Percentiles rank a stretch among this genome's conserved stretches.
These are phyloP conservation scores for Channallabes apus DNA, from an alignment of 2,797 vertebrate species.

Conservation along the genomic window DNA sequence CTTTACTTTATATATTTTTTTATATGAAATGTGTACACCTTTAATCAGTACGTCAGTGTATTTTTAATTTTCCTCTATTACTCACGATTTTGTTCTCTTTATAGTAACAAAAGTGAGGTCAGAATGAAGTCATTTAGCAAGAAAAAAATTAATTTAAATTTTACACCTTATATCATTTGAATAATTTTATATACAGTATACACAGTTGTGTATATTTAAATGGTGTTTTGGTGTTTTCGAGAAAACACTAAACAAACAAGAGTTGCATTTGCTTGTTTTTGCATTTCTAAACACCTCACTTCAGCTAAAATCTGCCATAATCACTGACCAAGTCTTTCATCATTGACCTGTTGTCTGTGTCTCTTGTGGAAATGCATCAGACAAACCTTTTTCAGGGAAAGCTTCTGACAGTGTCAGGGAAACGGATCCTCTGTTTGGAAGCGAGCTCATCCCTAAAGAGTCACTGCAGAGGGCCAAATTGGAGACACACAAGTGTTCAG, in stretches of 20 bases:
- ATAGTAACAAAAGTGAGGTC: too few relatives aligned
- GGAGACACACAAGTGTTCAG: conserved; percentile 60
- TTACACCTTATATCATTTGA: too few relatives aligned
- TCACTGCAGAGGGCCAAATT: conserved; percentile 15
- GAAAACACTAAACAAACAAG: background rate
- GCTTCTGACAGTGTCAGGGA: conserved; percentile 14
- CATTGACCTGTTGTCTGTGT: background rate
- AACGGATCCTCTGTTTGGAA: background rate
- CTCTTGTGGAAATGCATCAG: background rate
- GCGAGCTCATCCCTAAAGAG: background rate
- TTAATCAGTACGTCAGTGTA: too few relatives aligned
- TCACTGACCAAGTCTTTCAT: background rate
- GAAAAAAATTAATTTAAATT: too few relatives aligned
- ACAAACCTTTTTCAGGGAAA: background rate
- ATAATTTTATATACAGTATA: too few relatives aligned
- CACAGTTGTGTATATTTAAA: background rate
- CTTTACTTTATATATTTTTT: too few relatives aligned
- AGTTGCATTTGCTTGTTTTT: background rate
- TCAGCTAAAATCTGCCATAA: background rate
- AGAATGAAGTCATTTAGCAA: too few relatives aligned
- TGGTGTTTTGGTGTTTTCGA: background rate
- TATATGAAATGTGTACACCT: too few relatives aligned
- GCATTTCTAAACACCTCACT: background rate
- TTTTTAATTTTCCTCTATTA: too few relatives aligned
- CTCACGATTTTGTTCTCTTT: too few relatives aligned